Evolutionary conservation across 2,113 vertebrate genomes (phyloP), one percentile per base, ranked within the genome.

Genomic region (Hemichromis elongatus): DNA sequence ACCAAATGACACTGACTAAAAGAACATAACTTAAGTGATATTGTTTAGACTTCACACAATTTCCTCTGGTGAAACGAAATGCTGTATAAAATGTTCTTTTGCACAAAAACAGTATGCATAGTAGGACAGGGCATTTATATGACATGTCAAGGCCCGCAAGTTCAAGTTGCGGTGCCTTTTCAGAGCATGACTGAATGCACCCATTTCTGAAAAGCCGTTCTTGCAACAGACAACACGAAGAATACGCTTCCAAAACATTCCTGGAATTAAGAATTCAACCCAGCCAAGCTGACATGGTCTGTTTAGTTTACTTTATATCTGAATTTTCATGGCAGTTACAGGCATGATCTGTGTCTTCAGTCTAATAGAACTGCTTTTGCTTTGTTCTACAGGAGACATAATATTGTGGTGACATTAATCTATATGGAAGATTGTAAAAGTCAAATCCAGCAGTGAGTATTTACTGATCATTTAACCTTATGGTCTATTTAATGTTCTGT

Each of bases 51-150:
- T 45, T 70, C 0, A 61, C 18, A 19, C 16, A 42, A 21, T 16
- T 40, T 70, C 66, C 14, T 70, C 21, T 45, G 21, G 66, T 26
- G 3, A 21, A 70, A 45, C 66, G 26, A 70, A 3, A 26, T 1
- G 21, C 0, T 18, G 37, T 70, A 45, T 0, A 0, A 0, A 45
- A 18, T n/a, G 21, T 70, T 70, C 3, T 70, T 2, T 70, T 70
- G 40, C 13, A 10, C 9, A 26, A 2, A 16, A 9, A 70, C 21
- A 3, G 63, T 24, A 45, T 1, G 21, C 37, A 10, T 21, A 70
- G 66, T 10, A 70, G 66, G 40, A 70, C 8, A 0, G 66, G 21
- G 21, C 66, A 26, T 1, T 70, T 70, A 4, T 45, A 70, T 5
- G 12, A 12, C 55, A 28, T 16, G 28, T 57, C 55, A 28, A 57